phyloP scores from a whole-genome alignment of 2,113 vertebrate genomes.

The Psettodes erumei region DNA sequence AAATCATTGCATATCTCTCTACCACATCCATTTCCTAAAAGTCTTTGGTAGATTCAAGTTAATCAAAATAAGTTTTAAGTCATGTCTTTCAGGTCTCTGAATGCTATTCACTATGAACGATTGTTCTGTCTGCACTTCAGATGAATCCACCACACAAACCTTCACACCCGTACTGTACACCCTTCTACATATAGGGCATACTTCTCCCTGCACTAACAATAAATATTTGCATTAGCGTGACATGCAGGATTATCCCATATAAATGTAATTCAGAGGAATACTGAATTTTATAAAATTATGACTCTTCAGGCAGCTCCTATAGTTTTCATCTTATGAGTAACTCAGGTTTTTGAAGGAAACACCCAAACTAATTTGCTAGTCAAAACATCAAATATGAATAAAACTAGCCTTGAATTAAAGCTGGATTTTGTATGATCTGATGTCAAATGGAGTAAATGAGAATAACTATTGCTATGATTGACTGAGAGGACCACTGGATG shows the following conservation, averaged over 20 bases:
- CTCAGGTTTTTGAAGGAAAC: neutral
- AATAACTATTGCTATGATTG: neutral
- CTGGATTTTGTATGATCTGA: neutral
- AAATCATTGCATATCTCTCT: slow-evolving; percentile 16
- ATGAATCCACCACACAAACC: too few species aligned
- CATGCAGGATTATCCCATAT: neutral
- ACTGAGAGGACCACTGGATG: neutral
- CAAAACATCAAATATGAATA: neutral
- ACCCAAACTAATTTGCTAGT: neutral
- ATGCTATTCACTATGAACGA: too few species aligned
- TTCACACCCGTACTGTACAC: too few species aligned
- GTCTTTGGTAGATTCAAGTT: neutral
- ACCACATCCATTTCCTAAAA: neutral
- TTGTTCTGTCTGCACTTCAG: too few species aligned
- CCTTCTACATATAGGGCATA: neutral
- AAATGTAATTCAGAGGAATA: neutral
- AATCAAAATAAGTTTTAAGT: neutral
- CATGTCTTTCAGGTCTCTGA: neutral
- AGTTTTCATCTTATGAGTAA: neutral
- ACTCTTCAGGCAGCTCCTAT: neutral
- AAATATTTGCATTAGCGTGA: neutral
- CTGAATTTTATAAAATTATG: neutral
- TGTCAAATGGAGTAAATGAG: neutral
- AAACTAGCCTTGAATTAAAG: neutral
- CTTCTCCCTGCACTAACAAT: neutral